Percentiles rank a stretch among this genome's conserved stretches.
Evolutionary conservation across 2,888 invertebrate species (phyloP).

Genomic region (Callyntrura sp.): DNA sequence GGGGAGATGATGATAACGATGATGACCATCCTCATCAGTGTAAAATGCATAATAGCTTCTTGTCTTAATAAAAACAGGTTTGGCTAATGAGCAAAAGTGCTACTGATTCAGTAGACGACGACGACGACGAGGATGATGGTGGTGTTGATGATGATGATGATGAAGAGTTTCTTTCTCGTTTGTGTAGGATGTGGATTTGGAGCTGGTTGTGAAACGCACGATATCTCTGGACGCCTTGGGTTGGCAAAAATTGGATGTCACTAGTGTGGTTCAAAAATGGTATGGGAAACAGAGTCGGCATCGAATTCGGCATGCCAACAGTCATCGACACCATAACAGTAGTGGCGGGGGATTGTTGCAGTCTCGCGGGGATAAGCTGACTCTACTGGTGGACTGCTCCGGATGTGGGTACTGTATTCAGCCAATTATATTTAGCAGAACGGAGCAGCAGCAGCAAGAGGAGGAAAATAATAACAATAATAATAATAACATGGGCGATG

Average conservation of each 20-base stretch:
- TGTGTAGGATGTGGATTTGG: conserved; percentile 85
- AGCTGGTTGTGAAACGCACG: conserved; percentile 87
- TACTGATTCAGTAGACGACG: background rate
- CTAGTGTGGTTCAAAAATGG: conserved; percentile 92
- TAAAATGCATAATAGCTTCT: conserved; percentile 34
- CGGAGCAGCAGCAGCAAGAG: conserved; percentile 31
- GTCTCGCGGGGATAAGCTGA: conserved; percentile 87
- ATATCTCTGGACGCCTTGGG: conserved; percentile 90
- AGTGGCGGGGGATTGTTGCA: background rate
- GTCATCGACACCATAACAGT: conserved; percentile 70
- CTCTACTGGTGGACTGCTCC: conserved; percentile 89
- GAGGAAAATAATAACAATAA: background rate
- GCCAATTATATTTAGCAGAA: conserved; percentile 81
- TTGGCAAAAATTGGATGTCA: conserved; percentile 93
- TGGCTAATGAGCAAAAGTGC: conserved; percentile 39
- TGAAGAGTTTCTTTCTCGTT: conserved; percentile 44
- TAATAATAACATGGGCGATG: background rate
- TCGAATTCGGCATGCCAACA: conserved; percentile 79
- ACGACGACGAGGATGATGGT: background rate
- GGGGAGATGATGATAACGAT: background rate
- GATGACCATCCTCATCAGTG: background rate
- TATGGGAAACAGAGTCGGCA: conserved; percentile 85
- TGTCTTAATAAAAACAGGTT: conserved; percentile 58
- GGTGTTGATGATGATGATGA: background rate
- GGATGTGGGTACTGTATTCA: conserved; percentile 85